Percentiles rank a stretch among this genome's conserved stretches.
Conservation (phyloP, 2,113 vertebrate species). For the Rhinopithecus roxellana region DNA sequence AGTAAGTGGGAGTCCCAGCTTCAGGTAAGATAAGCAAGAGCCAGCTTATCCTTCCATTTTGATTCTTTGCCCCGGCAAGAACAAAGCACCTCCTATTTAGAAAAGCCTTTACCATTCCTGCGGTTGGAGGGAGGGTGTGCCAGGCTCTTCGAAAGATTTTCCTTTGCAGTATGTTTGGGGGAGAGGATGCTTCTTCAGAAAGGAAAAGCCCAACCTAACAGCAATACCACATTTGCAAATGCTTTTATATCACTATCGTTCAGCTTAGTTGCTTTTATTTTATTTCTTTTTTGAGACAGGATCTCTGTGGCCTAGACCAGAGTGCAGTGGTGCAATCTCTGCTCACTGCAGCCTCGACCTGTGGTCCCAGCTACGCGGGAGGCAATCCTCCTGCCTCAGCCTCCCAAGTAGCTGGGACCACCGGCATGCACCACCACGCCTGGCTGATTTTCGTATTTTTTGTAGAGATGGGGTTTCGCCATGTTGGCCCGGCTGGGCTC, state of each 20-base stretch:
- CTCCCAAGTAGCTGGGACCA: too few relatives aligned
- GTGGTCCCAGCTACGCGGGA: too few relatives aligned
- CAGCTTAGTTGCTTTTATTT: neutral
- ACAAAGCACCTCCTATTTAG: constrained; percentile 1
- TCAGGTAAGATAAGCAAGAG: neutral
- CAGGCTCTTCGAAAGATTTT: neutral
- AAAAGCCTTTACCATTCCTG: neutral
- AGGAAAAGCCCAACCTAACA: neutral
- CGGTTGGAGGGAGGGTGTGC: neutral
- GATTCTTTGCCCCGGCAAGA: neutral
- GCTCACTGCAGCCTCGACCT: too few relatives aligned
- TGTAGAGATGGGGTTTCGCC: too few relatives aligned
- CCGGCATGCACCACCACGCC: too few relatives aligned
- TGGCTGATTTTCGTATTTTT: too few relatives aligned
- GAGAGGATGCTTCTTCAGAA: neutral
- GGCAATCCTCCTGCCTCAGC: too few relatives aligned
- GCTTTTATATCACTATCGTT: neutral
- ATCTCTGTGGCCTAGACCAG: too few relatives aligned
- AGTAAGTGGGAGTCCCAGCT: neutral
- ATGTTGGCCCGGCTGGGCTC: too few relatives aligned
- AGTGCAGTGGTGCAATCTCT: too few relatives aligned
- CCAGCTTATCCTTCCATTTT: neutral
- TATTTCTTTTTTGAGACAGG: too few relatives aligned
- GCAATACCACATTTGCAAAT: neutral
- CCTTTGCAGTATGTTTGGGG: neutral